Evolutionary conservation across 2,888 invertebrate species (phyloP).

Genomic region (Nyleta sp.): DNA sequence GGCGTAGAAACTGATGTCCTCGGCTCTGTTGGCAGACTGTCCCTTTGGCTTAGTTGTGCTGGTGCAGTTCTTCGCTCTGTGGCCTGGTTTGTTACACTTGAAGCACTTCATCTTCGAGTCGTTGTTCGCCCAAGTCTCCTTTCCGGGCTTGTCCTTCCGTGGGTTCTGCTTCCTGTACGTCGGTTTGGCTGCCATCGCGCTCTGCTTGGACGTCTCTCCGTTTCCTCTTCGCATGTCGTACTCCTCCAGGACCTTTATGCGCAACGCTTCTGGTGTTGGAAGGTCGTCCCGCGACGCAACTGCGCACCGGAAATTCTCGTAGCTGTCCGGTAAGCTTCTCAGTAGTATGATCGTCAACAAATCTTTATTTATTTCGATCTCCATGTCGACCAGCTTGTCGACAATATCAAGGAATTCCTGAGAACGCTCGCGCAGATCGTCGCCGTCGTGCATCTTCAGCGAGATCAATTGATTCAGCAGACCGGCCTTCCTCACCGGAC

Average conservation of each 20-base stretch:
- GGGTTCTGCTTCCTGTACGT: not conserved
- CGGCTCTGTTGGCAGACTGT: not conserved
- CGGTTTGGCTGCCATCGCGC: not conserved
- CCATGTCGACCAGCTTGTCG: not conserved
- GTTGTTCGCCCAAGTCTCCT: not conserved
- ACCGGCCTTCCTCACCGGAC: not conserved
- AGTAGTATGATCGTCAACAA: conserved; percentile 7
- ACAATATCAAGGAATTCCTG: not conserved
- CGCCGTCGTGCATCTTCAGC: conserved; percentile 1
- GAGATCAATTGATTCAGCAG: not conserved
- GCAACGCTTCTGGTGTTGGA: conserved; percentile 5
- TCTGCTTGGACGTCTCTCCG: not conserved
- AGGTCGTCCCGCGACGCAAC: not conserved
- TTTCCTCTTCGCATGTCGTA: not conserved
- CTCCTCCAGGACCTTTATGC: conserved; percentile 1
- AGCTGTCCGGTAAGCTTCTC: conserved; percentile 6
- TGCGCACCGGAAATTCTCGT: conserved; percentile 12
- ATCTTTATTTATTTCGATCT: not conserved
- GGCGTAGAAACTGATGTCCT: not conserved
- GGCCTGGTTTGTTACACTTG: not conserved
- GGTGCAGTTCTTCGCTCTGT: not conserved
- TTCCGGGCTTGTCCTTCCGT: not conserved
- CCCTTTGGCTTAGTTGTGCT: not conserved
- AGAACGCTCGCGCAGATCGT: not conserved
- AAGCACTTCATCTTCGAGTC: not conserved